phyloP scores from a whole-genome alignment of 2,888 invertebrate species.

The Nycteola revayana region DNA sequence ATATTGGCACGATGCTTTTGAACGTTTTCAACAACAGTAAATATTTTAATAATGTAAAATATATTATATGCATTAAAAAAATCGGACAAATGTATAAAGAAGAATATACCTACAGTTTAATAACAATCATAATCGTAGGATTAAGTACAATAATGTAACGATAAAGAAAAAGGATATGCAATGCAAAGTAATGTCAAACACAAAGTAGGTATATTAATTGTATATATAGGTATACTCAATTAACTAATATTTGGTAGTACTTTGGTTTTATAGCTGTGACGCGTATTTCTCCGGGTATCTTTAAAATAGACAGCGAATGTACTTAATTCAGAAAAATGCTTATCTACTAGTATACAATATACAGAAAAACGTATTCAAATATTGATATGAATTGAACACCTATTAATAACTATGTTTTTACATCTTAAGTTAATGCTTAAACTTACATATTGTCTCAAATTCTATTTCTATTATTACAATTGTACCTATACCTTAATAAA shows the following conservation, averaged over 20 bases:
- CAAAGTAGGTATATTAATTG: too few relatives aligned
- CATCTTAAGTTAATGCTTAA: constrained; percentile 36
- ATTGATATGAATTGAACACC: constrained; percentile 42
- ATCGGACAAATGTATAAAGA: not conserved
- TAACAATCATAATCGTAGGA: too few relatives aligned
- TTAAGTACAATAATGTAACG: too few relatives aligned
- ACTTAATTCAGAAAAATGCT: constrained; percentile 13
- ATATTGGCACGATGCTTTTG: constrained; percentile 58
- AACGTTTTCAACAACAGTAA: not conserved
- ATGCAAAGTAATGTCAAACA: too few relatives aligned
- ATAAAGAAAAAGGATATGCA: too few relatives aligned
- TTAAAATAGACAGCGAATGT: constrained; percentile 4
- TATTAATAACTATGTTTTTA: constrained; percentile 31
- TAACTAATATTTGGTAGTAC: constrained; percentile 10
- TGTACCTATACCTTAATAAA: constrained; percentile 2
- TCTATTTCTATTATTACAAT: constrained; percentile 44
- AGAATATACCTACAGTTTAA: too few relatives aligned
- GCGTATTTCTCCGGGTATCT: constrained; percentile 5
- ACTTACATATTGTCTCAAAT: constrained; percentile 70
- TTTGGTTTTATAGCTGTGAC: constrained; percentile 14
- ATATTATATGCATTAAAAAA: constrained; percentile 30
- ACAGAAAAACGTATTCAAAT: constrained; percentile 27
- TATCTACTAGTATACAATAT: constrained; percentile 25
- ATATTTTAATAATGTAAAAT: too few relatives aligned
- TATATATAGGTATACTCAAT: too few relatives aligned